Base-by-base conservation (phyloP, 2,888 invertebrate species). In the Polietes domitor region DNA sequence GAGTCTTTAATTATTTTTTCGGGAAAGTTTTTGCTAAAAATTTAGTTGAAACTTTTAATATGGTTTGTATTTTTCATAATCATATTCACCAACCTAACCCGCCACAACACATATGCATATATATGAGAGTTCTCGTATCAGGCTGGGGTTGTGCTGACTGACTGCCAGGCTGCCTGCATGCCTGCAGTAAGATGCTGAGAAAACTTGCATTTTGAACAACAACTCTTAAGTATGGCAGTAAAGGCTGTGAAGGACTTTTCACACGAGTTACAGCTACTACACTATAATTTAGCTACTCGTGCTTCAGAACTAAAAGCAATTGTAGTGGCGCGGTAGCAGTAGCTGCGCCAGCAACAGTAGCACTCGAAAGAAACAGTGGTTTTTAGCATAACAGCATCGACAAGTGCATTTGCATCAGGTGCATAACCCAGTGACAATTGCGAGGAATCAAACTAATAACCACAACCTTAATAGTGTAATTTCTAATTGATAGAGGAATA, bases 251-350 rank as follows among this genome's bases (percentile, higher is more conserved):
- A 73, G 50, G 68, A 53, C 70, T 77, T 77, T 77, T 68, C 58
- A 73, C 58, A 73, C 50, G 47, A 79, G 50, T 73, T 77, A n/a
- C 47, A 72, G 77, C 75, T 77, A 77, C 73, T 77, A 53, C 61
- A 80, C 68, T 63, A 47, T 77, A 80, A 80, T 80, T 77, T 53
- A 77, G 77, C 80, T 63, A 77, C 76, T 83, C 32, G 32, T 73
- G 32, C 32, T 63, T 7, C 53, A 21, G 19, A 70, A 73, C 77
- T 63, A 71, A 74, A 76, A 77, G 43, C 65, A 26, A 21, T 76
- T 55, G 58, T 21, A 70, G 61, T 77, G 68, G 77, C 65, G 70
- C 71, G 61, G 24, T 41, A 70, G 28, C 74, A 53, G 12, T 26
- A 24, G 73, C 77, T 70, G 74, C 24, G 50, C 77, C 76, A 76